A percentile compares a stretch with the other conserved stretches of the same genome.
These are phyloP conservation scores for Amazona guildingii DNA, from an alignment of 2,113 vertebrate species.

Conservation along the genomic window DNA sequence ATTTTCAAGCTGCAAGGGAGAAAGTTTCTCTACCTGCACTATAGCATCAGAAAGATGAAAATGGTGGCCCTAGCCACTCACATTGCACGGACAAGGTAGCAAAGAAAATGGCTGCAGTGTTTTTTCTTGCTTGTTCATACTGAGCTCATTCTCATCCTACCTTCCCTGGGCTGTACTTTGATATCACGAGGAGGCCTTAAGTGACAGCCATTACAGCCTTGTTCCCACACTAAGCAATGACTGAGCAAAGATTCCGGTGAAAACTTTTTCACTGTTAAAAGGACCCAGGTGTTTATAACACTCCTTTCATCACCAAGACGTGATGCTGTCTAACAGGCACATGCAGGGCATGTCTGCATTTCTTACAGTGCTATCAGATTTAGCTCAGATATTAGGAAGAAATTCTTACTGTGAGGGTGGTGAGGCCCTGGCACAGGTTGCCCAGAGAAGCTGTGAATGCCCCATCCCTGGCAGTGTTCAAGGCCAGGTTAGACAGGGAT, in stretches of 20 bases:
- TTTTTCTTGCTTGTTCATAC: neutral
- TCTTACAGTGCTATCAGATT: neutral
- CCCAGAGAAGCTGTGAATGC: neutral
- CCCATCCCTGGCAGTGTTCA: neutral
- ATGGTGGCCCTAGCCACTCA: neutral
- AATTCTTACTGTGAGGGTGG: too few relatives aligned
- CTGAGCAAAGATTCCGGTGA: neutral
- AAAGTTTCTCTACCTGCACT: neutral
- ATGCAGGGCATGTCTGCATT: neutral
- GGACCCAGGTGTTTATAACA: neutral
- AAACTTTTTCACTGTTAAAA: neutral
- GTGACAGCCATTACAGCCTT: neutral
- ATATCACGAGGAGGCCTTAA: neutral
- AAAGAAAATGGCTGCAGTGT: neutral
- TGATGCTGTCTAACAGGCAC: neutral
- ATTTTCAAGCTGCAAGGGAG: neutral
- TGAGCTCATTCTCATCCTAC: neutral
- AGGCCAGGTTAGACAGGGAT: neutral
- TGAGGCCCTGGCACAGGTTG: neutral
- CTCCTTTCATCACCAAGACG: neutral
- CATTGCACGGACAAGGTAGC: neutral
- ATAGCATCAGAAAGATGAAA: neutral
- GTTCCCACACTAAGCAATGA: neutral
- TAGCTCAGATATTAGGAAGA: neutral
- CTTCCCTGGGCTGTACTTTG: neutral